Base-by-base conservation (phyloP, 2,797 vertebrate species). In the Phalanger gymnotis region DNA sequence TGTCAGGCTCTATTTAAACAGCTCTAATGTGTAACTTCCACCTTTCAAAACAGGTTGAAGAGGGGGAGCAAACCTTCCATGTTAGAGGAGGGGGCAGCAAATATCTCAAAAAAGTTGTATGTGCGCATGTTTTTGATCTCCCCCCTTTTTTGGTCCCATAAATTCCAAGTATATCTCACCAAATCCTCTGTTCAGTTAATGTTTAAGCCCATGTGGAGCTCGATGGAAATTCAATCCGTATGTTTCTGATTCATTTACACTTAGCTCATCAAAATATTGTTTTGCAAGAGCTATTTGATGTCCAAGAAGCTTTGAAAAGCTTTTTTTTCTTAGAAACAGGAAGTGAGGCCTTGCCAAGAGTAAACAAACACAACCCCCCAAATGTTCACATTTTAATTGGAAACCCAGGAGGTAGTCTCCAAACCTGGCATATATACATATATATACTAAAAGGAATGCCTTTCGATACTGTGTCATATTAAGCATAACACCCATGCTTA, bases 181-280 rank as follows among this genome's bases (percentile, higher is more conserved):
- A 97, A 91, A 94, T 96, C 93, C 95, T 97, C 97, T 97, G 93
- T 66, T 96, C 81, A 97, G 97, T 73, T 56, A 96, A 96, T 97
- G 97, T 97, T 97, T 96, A 97, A 96, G 56, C 87, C 97, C 96
- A 94, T 97, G 97, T 97, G 94, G 96, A 97, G 97, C 96, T 97
- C 95, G 95, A 96, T 96, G 97, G 96, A 97, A 97, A 98, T 97
- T 95, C 93, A 96, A 97, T 97, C 98, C 98, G 97, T 98, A 98
- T 98, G 98, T 98, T 98, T 97, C 97, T 97, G 97, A 98, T 97
- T 98, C 98, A 98, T 98, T 98, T 97, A 97, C 98, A 98, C 98
- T 98, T 98, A 98, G 97, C 96, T 98, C 98, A 98, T 98, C 98
- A 98, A 98, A 98, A 98, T 97, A 97, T 96, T 97, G 96, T 98